A percentile compares a stretch with the other conserved stretches of the same genome.
Conservation (phyloP, 2,888 invertebrate genomes). For the Cheilosia soror region DNA sequence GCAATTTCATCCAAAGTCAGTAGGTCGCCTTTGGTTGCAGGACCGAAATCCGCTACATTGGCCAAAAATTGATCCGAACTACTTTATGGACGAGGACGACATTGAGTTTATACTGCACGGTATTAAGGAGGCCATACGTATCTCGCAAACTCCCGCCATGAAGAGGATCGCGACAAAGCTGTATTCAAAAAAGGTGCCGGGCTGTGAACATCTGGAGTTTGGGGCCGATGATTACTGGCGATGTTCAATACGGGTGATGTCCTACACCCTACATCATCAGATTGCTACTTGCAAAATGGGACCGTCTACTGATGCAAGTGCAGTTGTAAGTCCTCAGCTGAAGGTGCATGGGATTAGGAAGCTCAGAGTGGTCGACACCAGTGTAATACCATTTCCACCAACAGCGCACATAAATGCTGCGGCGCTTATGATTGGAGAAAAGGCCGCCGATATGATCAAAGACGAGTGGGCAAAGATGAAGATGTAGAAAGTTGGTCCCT, state of each 20-base stretch:
- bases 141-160: conserved; percentile 86
- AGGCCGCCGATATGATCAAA: conserved; percentile 88
- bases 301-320: conserved; percentile 85
- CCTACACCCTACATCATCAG: conserved; percentile 87
- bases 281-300: conserved; percentile 90
- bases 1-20: conserved; percentile 90
- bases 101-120: conserved; percentile 85
- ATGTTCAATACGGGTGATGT: conserved; percentile 87
- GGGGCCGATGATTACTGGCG: conserved; percentile 89
- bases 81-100: conserved; percentile 84
- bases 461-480: conserved; percentile 82
- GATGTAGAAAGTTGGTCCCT: background rate
- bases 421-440: conserved; percentile 89
- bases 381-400: conserved; percentile 87
- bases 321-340: conserved; percentile 87
- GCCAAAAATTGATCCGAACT: conserved; percentile 87
- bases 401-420: conserved; percentile 89
- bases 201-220: conserved; percentile 84
- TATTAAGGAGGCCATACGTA: conserved; percentile 86
- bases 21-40: conserved; percentile 88
- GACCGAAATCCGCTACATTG: conserved; percentile 86
- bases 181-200: conserved; percentile 85
- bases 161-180: conserved; percentile 85
- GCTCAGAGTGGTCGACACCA: conserved; percentile 88
- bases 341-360: conserved; percentile 86